Base-by-base conservation (phyloP, 2,888 invertebrate species). In the Drosophila rubida region DNA sequence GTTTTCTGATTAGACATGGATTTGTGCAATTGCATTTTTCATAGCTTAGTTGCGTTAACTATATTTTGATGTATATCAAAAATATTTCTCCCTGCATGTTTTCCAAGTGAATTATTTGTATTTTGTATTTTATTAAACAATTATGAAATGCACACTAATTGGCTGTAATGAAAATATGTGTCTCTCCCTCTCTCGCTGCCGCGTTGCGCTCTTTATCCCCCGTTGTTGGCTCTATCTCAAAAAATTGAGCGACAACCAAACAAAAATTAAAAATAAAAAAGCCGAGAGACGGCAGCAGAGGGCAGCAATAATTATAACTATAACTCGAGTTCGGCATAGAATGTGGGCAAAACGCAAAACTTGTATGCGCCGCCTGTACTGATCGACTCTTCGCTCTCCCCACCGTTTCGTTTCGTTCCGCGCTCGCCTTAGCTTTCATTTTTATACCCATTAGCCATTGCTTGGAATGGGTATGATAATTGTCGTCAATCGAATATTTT, bases 71-170 rank as follows among this genome's bases (percentile, higher is more conserved):
- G 51, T 16, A 42, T 32, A 39, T 45, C 27, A 41, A 27, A 54
- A 32, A 55, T 59, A 32, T 32, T n/a, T 63, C 58, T 54, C 45
- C 22, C 35, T 50, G 48, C 39, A 7, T 49, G 50, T 65, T 61
- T 67, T 67, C 23, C 50, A 32, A 50, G 27, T 30, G 23, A 59
- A 50, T 4, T 32, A 32, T 32, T n/a, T 61, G 35, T 65, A 48
- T 59, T 67, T 77, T 45, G 23, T 83, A 67, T 80, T 87, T 86
- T 84, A 74, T 86, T 87, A 80, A 89, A 84, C 79, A 90, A 88
- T 90, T 90, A 90, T 89, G 86, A 90, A 90, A 89, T 90, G 86
- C 85, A 90, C 78, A 88, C 90, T 90, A 90, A 90, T 90, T 90
- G 84, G 70, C 79, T 80, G 76, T 87, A 87, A 83, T 82, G 79